phyloP scores from a whole-genome alignment of 2,797 vertebrate genomes.

The Rhynchonycteris naso region DNA sequence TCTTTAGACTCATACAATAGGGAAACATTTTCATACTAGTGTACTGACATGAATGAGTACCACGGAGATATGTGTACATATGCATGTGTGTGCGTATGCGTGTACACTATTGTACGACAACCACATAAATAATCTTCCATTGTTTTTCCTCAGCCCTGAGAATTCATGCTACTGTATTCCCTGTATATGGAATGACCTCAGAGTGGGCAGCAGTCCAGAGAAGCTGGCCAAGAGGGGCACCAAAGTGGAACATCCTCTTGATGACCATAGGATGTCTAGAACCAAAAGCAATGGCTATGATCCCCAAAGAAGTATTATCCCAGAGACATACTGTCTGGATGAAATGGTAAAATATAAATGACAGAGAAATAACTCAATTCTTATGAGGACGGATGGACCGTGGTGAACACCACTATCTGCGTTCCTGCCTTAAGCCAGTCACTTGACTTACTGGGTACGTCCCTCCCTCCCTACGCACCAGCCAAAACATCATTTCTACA shows the following conservation, averaged over 20 bases:
- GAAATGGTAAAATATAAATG: background rate
- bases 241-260: background rate
- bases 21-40: conserved; percentile 72
- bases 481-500: background rate
- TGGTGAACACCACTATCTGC: background rate
- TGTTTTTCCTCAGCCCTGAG: background rate
- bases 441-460: background rate
- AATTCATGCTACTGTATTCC: background rate
- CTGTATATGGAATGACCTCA: background rate
- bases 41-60: conserved; percentile 11
- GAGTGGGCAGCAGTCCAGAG: background rate
- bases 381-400: background rate
- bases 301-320: background rate
- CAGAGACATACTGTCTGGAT: background rate
- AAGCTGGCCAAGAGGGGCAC: background rate
- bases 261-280: background rate
- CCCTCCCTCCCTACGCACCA: too few relatives aligned
- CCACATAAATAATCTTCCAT: conserved; percentile 22
- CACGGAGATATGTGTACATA: background rate
- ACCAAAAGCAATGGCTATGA: background rate
- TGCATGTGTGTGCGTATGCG: background rate
- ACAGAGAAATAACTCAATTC: background rate
- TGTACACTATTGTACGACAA: background rate
- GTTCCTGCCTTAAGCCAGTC: background rate
- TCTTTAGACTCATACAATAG: conserved; percentile 66